Conservation (phyloP, 2,113 vertebrate genomes). For the Struthidea cinerea region DNA sequence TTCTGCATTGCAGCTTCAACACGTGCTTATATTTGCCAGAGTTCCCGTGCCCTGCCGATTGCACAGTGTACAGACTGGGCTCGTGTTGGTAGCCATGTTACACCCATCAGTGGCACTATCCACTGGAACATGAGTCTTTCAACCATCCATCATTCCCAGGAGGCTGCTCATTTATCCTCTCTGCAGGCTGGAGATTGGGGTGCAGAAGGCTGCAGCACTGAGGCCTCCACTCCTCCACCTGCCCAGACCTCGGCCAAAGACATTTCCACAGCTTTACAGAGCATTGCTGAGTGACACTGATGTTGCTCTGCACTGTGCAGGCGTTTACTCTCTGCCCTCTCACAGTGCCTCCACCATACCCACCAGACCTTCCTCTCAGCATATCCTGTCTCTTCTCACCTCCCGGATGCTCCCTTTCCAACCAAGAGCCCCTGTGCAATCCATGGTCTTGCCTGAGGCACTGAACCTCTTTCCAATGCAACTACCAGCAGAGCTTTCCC, state of each 20-base stretch:
- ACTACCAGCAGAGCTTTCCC: background rate
- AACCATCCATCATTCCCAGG: background rate
- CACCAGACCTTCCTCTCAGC: background rate
- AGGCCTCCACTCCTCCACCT: background rate
- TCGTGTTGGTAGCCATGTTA: background rate
- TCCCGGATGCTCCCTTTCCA: background rate
- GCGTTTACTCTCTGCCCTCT: background rate
- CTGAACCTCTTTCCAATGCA: background rate
- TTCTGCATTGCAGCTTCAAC: background rate
- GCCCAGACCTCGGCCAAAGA: background rate
- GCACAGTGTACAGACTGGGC: background rate
- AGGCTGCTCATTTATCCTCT: background rate
- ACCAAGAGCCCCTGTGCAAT: background rate
- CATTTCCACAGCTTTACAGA: background rate
- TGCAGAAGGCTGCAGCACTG: background rate
- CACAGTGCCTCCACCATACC: background rate
- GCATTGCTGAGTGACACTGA: background rate
- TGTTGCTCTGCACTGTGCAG: background rate
- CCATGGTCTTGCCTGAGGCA: background rate
- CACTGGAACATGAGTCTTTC: background rate
- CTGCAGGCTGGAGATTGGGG: background rate
- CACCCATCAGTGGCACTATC: background rate
- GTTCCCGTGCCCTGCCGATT: background rate
- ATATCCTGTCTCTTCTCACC: background rate
- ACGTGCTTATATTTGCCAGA: background rate